phyloP scores from a whole-genome alignment of 2,113 vertebrate genomes.

The Xenus cinereus region DNA sequence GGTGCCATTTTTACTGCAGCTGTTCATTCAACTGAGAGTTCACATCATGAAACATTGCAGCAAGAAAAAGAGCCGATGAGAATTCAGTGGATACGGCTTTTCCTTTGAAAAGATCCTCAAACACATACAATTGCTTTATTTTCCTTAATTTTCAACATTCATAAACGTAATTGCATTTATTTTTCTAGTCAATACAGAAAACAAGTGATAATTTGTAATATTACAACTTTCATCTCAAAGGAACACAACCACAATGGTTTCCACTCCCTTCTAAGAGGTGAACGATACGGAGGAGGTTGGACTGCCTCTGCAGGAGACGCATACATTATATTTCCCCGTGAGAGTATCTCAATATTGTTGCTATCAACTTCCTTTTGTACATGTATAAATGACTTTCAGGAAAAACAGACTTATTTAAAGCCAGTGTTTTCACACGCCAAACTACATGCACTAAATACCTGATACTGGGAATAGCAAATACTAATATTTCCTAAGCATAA shows the following conservation, averaged over 20 bases:
- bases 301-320: background rate
- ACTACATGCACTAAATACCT: background rate
- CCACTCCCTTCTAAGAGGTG: conserved; percentile 32
- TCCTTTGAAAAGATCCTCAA: conserved; percentile 73
- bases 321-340: background rate
- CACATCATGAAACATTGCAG: conserved; percentile 35
- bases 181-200: conserved; percentile 78
- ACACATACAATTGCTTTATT: conserved; percentile 72
- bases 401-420: conserved; percentile 22
- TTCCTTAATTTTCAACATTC: conserved; percentile 79
- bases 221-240: conserved; percentile 63
- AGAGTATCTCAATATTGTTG: background rate
- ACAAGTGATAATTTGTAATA: conserved; percentile 78
- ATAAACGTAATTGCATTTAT: conserved; percentile 78
- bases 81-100: conserved; percentile 72
- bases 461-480: background rate
- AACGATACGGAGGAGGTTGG: background rate
- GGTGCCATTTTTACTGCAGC: conserved; percentile 59
- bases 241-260: conserved; percentile 68
- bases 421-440: conserved; percentile 13
- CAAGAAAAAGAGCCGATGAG: conserved; percentile 37
- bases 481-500: background rate
- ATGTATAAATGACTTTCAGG: background rate
- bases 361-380: conserved; percentile 23
- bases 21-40: conserved; percentile 69